Conservation (phyloP, 2,797 vertebrate species). For the Arctocebus calabarensis region DNA sequence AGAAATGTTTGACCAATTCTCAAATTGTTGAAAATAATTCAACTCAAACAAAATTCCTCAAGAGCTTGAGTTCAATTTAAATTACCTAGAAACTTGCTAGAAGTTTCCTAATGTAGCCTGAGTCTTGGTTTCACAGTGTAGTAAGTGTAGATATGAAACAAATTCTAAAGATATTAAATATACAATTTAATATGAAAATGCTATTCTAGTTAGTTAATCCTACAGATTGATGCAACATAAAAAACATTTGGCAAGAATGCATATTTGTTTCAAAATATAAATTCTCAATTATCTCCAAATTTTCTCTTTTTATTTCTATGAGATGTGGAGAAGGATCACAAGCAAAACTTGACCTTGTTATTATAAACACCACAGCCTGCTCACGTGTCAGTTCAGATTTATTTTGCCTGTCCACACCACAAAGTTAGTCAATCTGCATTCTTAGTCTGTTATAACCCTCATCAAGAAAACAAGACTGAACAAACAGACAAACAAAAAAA, state of each 20-base stretch:
- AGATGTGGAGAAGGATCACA: not conserved
- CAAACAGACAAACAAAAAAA: not conserved
- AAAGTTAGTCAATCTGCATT: conserved; percentile 74
- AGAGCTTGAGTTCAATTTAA: not conserved
- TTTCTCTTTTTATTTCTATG: conserved; percentile 28
- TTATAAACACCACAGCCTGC: not conserved
- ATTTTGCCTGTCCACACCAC: conserved; percentile 65
- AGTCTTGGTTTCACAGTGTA: not conserved
- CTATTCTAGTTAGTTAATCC: not conserved
- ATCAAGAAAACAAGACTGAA: conserved; percentile 63
- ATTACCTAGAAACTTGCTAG: conserved; percentile 6
- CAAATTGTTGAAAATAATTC: conserved; percentile 8
- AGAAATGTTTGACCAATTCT: not conserved
- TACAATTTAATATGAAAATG: not conserved
- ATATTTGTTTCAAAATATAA: conserved; percentile 46
- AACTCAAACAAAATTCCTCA: conserved; percentile 16
- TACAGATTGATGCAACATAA: not conserved
- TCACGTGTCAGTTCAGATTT: conserved; percentile 37
- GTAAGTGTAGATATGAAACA: not conserved
- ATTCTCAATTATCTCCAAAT: not conserved
- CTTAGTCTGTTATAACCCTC: conserved; percentile 51
- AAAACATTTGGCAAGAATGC: conserved; percentile 18
- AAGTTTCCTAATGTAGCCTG: not conserved
- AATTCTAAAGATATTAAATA: conserved; percentile 24
- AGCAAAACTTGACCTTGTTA: conserved; percentile 45